phyloP scores from a whole-genome alignment of 2,888 invertebrate genomes.

The Acanthococcus lagerstroemiae region DNA sequence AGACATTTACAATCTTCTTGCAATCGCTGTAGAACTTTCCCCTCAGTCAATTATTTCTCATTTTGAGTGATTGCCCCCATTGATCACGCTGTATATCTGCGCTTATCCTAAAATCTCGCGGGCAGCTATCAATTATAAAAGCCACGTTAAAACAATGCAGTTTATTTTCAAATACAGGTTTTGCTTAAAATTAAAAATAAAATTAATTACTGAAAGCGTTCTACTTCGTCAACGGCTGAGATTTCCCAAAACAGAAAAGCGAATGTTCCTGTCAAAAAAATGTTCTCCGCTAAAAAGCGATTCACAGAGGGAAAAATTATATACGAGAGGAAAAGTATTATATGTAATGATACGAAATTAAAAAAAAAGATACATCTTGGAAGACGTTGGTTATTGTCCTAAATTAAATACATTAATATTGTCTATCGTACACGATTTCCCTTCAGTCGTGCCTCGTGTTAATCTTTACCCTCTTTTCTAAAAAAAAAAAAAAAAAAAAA shows the following conservation, averaged over 20 bases:
- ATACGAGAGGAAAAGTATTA: background rate
- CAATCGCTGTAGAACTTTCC: too few relatives aligned
- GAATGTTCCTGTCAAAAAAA: constrained; percentile 9
- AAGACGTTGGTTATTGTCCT: constrained; percentile 23
- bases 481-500: background rate
- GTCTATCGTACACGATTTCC: background rate
- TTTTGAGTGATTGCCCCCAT: too few relatives aligned
- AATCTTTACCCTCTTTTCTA: background rate
- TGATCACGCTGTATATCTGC: too few relatives aligned
- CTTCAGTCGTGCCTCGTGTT: background rate
- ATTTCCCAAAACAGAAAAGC: constrained; percentile 11
- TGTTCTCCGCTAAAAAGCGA: constrained; percentile 5
- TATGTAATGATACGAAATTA: background rate
- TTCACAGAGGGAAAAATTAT: background rate
- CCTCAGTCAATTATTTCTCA: too few relatives aligned
- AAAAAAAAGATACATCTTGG: constrained; percentile 2
- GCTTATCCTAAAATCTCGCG: background rate
- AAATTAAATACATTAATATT: background rate
- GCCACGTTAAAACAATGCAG: constrained; percentile 18
- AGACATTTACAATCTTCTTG: too few relatives aligned
- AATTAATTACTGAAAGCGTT: constrained; percentile 18
- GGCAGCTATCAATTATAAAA: background rate
- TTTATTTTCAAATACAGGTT: constrained; percentile 14
- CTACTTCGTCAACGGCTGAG: background rate
- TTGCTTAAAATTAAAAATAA: constrained; percentile 1